Conservation (phyloP, 2,113 vertebrate genomes). For the Oryzias curvinotus region DNA sequence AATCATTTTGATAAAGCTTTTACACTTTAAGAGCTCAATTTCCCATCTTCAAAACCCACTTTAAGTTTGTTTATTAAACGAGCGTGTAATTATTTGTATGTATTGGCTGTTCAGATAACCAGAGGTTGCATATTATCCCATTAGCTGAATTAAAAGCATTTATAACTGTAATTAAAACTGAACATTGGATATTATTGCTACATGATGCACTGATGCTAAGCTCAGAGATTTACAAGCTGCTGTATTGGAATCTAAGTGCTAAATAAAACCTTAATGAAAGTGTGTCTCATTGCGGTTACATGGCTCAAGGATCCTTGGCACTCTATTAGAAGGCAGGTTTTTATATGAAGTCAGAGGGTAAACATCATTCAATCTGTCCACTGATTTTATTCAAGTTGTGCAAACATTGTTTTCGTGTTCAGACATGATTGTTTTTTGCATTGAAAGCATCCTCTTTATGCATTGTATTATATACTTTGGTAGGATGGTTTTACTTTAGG, state of each 20-base stretch:
- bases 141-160: slow-evolving; percentile 31
- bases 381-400: too few species aligned
- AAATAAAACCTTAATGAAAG: slow-evolving; percentile 44
- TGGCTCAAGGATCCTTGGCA: slow-evolving; percentile 17
- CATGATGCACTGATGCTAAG: slow-evolving; percentile 22
- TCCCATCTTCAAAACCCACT: not conserved
- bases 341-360: not conserved
- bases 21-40: too few species aligned
- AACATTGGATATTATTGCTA: slow-evolving; percentile 8
- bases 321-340: not conserved
- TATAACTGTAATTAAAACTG: slow-evolving; percentile 30
- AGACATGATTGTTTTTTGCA: too few species aligned
- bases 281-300: slow-evolving; percentile 28
- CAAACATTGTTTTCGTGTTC: too few species aligned
- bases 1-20: too few species aligned
- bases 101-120: too few species aligned
- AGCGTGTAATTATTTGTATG: too few species aligned
- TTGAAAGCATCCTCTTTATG: too few species aligned
- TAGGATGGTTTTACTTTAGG: too few species aligned
- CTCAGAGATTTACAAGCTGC: slow-evolving; percentile 22
- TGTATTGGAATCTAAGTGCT: slow-evolving; percentile 4
- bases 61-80: not conserved
- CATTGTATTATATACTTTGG: too few species aligned
- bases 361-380: not conserved
- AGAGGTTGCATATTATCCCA: too few species aligned